Evolutionary conservation across 2,888 invertebrate genomes (phyloP), one percentile per base, ranked within the genome.

Genomic region (Orgyia antiqua): DNA sequence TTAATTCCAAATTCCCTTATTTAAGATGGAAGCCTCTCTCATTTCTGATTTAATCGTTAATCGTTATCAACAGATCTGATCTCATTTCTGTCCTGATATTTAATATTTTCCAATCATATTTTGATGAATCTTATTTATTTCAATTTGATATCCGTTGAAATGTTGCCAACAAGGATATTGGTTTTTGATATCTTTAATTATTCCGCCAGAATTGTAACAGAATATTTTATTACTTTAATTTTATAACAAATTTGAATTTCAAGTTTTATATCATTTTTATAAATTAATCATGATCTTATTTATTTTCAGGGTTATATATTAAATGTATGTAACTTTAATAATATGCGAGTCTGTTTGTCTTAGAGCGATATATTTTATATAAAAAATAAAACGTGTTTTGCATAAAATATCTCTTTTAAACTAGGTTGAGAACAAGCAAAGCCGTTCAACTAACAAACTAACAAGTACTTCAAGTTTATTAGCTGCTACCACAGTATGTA

Each of bases 1-100:
- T 29, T 27, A 32, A 37, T 37, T 32, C 25, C 18, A 15, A 15
- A 32, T 44, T 35, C 19, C 35, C 29, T 31, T 39, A 48, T 41
- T 41, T 36, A 42, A 33, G 29, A 30, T 12, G 28, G 32, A 35
- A 29, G 30, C 24, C 26, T 3, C 26, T 35, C 36, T 39, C 43
- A 48, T 45, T 48, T 39, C 36, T 29, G 38, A 47, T 52, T 29
- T 42, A 37, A 33, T 33, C 43, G 45, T 18, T 45, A 52, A 55
- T 51, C 42, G 42, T 46, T 52, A 43, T 37, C 39, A 31, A 24
- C 42, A 39, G 27, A 31, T 24, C 24, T 25, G 29, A 45, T 38
- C 31, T n/a, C 24, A 45, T 52, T 24, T 31, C 41, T 27, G 13
- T 31, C 32, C 33, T 25, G n/a, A 31, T 42, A 40, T 52, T 43